phyloP scores from a whole-genome alignment of 2,888 invertebrate genomes.

The Drosophila mimetica region DNA sequence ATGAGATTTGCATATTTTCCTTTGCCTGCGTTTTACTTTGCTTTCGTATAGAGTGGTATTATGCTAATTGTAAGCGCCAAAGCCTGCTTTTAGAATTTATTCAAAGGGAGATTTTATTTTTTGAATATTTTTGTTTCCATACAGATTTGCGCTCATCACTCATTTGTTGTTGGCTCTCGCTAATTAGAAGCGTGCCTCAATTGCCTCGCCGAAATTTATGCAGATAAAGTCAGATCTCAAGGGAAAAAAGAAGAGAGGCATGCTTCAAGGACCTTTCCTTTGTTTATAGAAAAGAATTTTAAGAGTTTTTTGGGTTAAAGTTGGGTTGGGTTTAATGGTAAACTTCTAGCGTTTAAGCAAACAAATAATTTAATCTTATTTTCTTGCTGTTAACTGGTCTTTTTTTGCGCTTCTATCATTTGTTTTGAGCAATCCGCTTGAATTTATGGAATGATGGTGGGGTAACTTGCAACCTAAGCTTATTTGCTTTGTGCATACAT shows the following conservation, averaged over 20 bases:
- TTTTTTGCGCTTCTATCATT: background rate
- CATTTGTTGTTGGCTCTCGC: slow-evolving; percentile 47
- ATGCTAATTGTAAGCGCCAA: slow-evolving; percentile 57
- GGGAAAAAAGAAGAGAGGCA: background rate
- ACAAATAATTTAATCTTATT: background rate
- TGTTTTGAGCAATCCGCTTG: slow-evolving; percentile 20
- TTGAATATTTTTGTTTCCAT: slow-evolving; percentile 25
- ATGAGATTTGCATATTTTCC: slow-evolving; percentile 38
- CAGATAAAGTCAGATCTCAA: slow-evolving; percentile 56
- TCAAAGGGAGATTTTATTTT: slow-evolving; percentile 45
- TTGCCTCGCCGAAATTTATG: slow-evolving; percentile 60
- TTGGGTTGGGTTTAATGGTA: background rate
- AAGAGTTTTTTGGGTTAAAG: slow-evolving; percentile 1
- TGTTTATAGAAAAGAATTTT: background rate
- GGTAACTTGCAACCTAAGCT: slow-evolving; percentile 12
- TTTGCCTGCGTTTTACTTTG: slow-evolving; percentile 45
- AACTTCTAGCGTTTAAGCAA: background rate
- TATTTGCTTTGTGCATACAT: background rate
- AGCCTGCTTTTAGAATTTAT: slow-evolving; percentile 29
- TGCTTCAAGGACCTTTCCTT: slow-evolving; percentile 4
- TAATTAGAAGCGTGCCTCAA: slow-evolving; percentile 65
- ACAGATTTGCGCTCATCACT: slow-evolving; percentile 31
- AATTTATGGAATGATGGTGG: background rate
- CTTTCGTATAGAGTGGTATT: slow-evolving; percentile 47
- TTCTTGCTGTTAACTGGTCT: background rate